Percentiles rank a stretch among this genome's conserved stretches.
These are phyloP conservation scores for Drosophila serrata DNA, from an alignment of 1,140 invertebrate species.

Conservation along the genomic window DNA sequence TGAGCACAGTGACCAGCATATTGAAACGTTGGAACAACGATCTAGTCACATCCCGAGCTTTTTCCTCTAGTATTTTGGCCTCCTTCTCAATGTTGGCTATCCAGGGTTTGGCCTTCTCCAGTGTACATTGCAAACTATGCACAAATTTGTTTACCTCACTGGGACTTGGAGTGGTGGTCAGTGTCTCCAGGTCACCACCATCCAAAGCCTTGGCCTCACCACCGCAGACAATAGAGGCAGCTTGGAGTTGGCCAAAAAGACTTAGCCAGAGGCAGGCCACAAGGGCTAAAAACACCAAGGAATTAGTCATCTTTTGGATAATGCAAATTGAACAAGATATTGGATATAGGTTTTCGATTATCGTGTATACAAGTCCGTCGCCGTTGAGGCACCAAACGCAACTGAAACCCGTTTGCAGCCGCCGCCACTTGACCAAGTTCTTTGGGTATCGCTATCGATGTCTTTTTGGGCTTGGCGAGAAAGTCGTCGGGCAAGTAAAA, in stretches of 20 bases:
- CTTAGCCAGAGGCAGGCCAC: constrained; percentile 22
- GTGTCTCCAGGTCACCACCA: background rate
- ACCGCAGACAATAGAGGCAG: constrained; percentile 60
- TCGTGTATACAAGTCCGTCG: constrained; percentile 38
- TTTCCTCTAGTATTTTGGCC: constrained; percentile 70
- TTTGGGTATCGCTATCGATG: constrained; percentile 41
- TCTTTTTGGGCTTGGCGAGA: constrained; percentile 46
- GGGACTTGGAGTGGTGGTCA: constrained; percentile 39
- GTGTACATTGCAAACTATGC: constrained; percentile 70
- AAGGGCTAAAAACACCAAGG: background rate
- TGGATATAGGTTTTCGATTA: background rate
- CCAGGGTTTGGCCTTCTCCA: constrained; percentile 78
- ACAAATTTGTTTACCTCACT: constrained; percentile 74
- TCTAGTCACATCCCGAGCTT: constrained; percentile 48
- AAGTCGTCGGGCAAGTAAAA: constrained; percentile 66
- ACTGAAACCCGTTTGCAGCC: constrained; percentile 76
- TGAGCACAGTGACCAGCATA: constrained; percentile 41
- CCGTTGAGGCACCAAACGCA: constrained; percentile 54
- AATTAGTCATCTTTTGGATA: constrained; percentile 44
- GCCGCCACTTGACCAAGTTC: constrained; percentile 64
- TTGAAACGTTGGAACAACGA: constrained; percentile 55
- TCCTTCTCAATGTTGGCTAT: constrained; percentile 75
- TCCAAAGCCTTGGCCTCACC: constrained; percentile 29
- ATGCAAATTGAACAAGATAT: too few species aligned
- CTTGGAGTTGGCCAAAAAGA: constrained; percentile 29